These are phyloP conservation scores for Zaprionus inermis DNA, from an alignment of 1,140 invertebrate species.

Conservation along the genomic window DNA sequence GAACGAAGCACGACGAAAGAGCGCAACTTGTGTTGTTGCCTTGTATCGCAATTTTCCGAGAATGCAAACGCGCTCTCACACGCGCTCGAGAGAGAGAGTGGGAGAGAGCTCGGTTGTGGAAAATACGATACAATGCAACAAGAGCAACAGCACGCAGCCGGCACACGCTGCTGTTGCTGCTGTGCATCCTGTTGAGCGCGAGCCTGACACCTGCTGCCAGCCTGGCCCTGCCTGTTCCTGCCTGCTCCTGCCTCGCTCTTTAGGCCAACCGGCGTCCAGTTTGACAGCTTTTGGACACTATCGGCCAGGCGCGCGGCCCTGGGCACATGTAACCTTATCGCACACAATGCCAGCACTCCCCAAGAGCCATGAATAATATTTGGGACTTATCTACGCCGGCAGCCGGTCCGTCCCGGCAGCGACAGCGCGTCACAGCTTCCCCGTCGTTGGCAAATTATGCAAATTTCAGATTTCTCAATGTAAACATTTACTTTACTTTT, in stretches of 20 bases:
- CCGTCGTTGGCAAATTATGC: slow-evolving; percentile 75
- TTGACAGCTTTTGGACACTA: slow-evolving; percentile 71
- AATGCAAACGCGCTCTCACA: slow-evolving; percentile 7
- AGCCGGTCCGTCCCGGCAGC: slow-evolving; percentile 31
- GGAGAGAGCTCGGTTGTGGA: slow-evolving; percentile 65
- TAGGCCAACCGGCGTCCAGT: slow-evolving; percentile 67
- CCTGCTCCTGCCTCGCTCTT: background rate
- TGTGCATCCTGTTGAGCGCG: slow-evolving; percentile 65
- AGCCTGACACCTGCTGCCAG: slow-evolving; percentile 62
- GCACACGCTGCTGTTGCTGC: slow-evolving; percentile 31
- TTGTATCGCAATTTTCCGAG: slow-evolving; percentile 73
- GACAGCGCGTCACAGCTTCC: slow-evolving; percentile 39
- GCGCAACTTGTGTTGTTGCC: slow-evolving; percentile 61
- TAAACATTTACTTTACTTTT: slow-evolving; percentile 83
- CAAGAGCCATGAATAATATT: slow-evolving; percentile 70
- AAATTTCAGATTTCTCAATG: slow-evolving; percentile 81
- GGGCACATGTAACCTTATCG: slow-evolving; percentile 68
- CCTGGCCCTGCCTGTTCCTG: background rate
- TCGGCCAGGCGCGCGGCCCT: slow-evolving; percentile 30
- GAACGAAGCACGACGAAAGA: slow-evolving; percentile 53
- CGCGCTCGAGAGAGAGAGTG: no score
- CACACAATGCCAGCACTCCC: slow-evolving; percentile 9
- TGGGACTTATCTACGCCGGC: slow-evolving; percentile 58
- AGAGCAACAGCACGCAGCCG: slow-evolving; percentile 17
- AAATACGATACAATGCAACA: slow-evolving; percentile 75